A percentile compares a stretch with the other conserved stretches of the same genome.
Evolutionary conservation across 2,113 vertebrate genomes (phyloP).

Genomic region (Prionailurus bengalensis): DNA sequence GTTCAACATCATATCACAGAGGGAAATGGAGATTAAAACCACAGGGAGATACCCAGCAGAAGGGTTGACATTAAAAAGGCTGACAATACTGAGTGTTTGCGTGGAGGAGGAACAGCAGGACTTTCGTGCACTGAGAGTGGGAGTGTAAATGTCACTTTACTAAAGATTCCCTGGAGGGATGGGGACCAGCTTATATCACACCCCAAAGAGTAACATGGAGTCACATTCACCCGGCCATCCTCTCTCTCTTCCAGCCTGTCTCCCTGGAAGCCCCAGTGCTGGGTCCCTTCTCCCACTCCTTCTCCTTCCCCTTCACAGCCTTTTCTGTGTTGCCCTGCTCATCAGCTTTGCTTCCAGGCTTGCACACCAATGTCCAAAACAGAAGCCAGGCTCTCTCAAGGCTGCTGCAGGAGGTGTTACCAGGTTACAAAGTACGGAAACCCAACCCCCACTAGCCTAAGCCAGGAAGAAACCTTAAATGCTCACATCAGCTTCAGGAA

Average conservation of each 20-base stretch:
- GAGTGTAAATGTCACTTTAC: not conserved
- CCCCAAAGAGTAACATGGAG: not conserved
- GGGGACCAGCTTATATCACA: not conserved
- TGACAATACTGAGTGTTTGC: not conserved
- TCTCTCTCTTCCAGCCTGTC: not conserved
- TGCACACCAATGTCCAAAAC: not conserved
- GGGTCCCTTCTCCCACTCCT: not conserved
- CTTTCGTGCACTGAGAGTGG: not conserved
- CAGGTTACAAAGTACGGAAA: not conserved
- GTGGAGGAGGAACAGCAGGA: not conserved
- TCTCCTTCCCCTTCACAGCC: not conserved
- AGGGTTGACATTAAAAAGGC: not conserved
- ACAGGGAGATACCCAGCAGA: not conserved
- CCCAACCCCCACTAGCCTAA: not conserved
- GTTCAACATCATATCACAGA: not conserved
- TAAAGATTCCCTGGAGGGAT: not conserved
- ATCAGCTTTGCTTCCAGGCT: not conserved
- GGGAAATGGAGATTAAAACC: not conserved
- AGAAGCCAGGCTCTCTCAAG: not conserved
- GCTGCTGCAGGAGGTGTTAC: not conserved
- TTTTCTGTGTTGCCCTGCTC: not conserved
- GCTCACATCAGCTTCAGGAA: not conserved
- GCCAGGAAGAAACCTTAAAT: not conserved
- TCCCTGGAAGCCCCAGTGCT: not conserved
- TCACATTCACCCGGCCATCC: rapidly evolving